Base-by-base conservation (phyloP, 2,113 vertebrate genomes). In the Dipodomys ordii region DNA sequence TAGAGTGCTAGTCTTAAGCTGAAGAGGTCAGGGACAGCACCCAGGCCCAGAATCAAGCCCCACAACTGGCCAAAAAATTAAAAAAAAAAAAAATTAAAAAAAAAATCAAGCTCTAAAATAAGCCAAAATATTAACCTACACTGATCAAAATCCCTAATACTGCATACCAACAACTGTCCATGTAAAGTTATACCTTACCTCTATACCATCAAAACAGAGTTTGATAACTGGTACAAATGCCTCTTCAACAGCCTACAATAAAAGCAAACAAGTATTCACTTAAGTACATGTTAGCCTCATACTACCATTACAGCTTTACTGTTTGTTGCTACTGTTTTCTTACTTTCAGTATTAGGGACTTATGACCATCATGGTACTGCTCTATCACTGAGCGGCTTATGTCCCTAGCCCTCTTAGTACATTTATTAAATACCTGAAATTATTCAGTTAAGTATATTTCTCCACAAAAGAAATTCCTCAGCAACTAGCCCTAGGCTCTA, bases 221-320 rank as follows among this genome's bases (percentile, higher is more conserved):
- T 99, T 99, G 97, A 99, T 99, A 95, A 99, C 98, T 15, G 99
- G 99, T 93, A 99, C 99, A 97, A 99, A 99, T 4, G 99, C 98
- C 94, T 99, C 98, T 98, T 99, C 98, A 80, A 99, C 98, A 96
- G 98, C 98, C 99, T 99, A 67, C 9, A 95, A 96, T 93, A 89
- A 4, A 71, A 94, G 73, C 10, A n/a, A 88, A 90, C 27, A 95
- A 73, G 19, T 25, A 96, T 57, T 57, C 53, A 57, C 3, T 57
- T 57, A 13, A 57, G 18, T 57, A 57, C 15, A 57, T 13, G 15
- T 64, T 64, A 64, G 62, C 6, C 22, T 25, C 62, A 64, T 7
- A 64, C 6, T 64, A 5, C 7, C 6, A 5, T 64, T 64, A 64
- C 8, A 64, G 5, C 23, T 64, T 64, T 64, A 64, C 23, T 64